phyloP scores from a whole-genome alignment of 1,140 invertebrate genomes.

The Drosophila mojavensis region DNA sequence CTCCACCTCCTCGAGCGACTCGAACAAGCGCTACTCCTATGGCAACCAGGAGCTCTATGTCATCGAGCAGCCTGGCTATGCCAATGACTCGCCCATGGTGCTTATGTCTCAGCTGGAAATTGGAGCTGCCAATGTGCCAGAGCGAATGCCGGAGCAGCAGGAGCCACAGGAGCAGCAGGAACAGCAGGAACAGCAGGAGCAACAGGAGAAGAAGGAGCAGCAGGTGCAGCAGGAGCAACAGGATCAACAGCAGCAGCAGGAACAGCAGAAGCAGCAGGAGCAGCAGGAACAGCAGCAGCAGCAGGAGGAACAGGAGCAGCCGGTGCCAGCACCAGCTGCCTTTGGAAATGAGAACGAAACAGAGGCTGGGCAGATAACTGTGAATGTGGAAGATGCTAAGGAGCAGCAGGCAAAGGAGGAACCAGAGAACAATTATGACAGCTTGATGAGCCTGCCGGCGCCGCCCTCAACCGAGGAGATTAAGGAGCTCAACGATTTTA shows the following conservation, averaged over 20 bases:
- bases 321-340: not conserved
- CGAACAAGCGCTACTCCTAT: constrained; percentile 90
- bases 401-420: constrained; percentile 13
- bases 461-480: constrained; percentile 82
- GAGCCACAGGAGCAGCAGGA: constrained; percentile 74
- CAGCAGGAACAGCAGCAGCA: not conserved
- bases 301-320: not conserved
- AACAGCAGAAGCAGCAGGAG: not conserved
- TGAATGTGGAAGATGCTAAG: not conserved
- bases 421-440: constrained; percentile 71
- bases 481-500: constrained; percentile 75
- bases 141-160: not conserved
- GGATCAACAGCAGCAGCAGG: not conserved
- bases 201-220: constrained; percentile 1
- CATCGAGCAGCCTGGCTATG: constrained; percentile 88
- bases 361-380: constrained; percentile 3
- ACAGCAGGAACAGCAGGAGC: constrained; percentile 4
- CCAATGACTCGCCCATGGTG: constrained; percentile 43
- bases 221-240: not conserved
- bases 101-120: constrained; percentile 42
- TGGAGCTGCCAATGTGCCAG: constrained; percentile 25
- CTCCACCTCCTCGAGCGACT: constrained; percentile 88
- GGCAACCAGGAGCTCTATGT: constrained; percentile 91
- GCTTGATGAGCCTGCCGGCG: constrained; percentile 80
- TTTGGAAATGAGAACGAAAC: not conserved